Base-by-base conservation (phyloP, 2,797 vertebrate genomes). In the Takifugu ocellatus region DNA sequence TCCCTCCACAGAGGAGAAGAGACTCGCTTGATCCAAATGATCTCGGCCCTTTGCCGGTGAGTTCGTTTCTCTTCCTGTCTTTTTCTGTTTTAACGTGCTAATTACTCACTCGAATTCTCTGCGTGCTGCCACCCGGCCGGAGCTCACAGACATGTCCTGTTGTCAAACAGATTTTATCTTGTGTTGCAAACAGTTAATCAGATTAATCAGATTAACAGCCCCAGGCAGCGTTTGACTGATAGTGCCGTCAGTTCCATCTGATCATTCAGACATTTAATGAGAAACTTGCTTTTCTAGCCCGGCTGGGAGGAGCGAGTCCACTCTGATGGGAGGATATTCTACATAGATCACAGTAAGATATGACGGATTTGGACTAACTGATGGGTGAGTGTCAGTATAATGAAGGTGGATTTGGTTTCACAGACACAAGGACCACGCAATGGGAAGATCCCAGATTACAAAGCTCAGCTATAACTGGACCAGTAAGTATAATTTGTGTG, bases 381-480 rank as follows among this genome's bases (percentile, higher is more conserved):
- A 53, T 9, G 6, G 54, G 17, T 27, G 27, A 12, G 8, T 55
- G 51, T 43, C 25, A 21, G 14, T 46, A 17, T 58, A 24, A 54
- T 56, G 5, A 46, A 54, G 5, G 27, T 66, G 9, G 46, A 27
- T 1, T 72, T 63, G 48, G 60, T 42, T 60, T 71, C 10, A 59
- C 51, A 99, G 97, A 97, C 84, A 96, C 94, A 5, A 96, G 92
- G 81, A 92, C 46, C 76, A 98, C 97, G n/a, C 97, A 99, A 10
- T 99, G 97, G 97, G 96, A 98, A 48, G 97, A 99, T 79, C 96
- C 96, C 54, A 93, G 96, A 69, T 82, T 97, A 72, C 95, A 97
- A 88, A 96, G 88, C 64, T 93, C 90, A 7, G 92, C 94, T 54
- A 94, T 96, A 84, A 94, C 96, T 67, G 95, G 95, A 92, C 97